Percentiles rank a stretch among this genome's conserved stretches.
phyloP scores from a whole-genome alignment of 2,888 invertebrate genomes.

The Biston betularia region DNA sequence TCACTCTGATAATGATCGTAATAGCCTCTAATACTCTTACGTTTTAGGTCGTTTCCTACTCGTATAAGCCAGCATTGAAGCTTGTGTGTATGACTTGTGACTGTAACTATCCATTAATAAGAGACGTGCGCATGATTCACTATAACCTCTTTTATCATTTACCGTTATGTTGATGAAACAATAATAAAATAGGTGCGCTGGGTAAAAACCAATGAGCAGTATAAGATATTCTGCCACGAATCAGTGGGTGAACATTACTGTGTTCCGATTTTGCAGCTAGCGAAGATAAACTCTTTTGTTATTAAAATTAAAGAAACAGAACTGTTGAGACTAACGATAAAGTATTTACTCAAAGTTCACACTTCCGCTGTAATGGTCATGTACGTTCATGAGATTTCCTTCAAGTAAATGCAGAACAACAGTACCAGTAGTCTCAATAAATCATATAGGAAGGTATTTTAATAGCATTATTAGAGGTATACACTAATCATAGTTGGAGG shows the following conservation, averaged over 20 bases:
- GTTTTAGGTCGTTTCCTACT: background rate
- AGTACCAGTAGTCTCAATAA: background rate
- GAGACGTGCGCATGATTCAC: constrained; percentile 2
- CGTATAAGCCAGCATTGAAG: background rate
- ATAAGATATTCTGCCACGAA: no score
- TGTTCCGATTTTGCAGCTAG: no score
- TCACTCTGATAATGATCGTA: no score
- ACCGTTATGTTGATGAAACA: background rate
- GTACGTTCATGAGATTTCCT: background rate
- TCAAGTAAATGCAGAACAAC: background rate
- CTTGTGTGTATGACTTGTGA: background rate
- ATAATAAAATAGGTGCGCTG: background rate
- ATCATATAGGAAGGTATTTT: background rate
- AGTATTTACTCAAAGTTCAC: no score
- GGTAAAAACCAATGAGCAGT: background rate
- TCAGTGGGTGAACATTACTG: no score
- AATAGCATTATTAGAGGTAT: background rate
- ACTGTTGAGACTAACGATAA: no score
- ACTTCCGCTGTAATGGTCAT: no score
- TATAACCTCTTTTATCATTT: constrained; percentile 14
- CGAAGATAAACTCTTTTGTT: no score
- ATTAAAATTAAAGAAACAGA: no score
- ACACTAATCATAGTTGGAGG: background rate
- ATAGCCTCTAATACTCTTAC: background rate
- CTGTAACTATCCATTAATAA: constrained; percentile 4